These are phyloP conservation scores for Fissipunctia ypsillon DNA, from an alignment of 2,888 invertebrate species.

Conservation along the genomic window DNA sequence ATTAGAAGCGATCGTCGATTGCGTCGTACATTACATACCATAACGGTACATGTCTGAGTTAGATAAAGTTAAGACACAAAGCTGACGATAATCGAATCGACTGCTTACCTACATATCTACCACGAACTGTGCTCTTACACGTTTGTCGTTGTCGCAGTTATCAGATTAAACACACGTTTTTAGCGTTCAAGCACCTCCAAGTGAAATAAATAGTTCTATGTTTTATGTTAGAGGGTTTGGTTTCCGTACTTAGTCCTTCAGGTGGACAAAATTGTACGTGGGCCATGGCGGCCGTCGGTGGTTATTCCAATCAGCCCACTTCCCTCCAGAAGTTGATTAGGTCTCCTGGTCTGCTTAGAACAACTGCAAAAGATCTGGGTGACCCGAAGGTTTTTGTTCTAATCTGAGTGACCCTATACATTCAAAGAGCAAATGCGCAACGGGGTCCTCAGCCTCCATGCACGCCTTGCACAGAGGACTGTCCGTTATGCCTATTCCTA, in stretches of 20 bases:
- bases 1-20: conserved; percentile 47
- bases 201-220: not conserved
- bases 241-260: too few species aligned
- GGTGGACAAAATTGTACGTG: too few species aligned
- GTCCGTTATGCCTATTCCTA: too few species aligned
- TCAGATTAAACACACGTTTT: conserved; percentile 9
- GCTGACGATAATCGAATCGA: conserved; percentile 20
- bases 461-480: too few species aligned
- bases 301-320: too few species aligned
- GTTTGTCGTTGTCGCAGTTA: not conserved
- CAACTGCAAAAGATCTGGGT: too few species aligned
- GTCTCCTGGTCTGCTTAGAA: too few species aligned
- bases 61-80: conserved; percentile 41
- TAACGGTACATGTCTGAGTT: conserved; percentile 37
- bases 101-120: conserved; percentile 1
- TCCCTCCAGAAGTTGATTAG: too few species aligned
- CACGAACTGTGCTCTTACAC: not conserved
- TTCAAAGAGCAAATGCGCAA: not conserved
- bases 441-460: too few species aligned
- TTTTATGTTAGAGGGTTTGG: too few species aligned
- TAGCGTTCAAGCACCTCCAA: not conserved
- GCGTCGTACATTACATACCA: conserved; percentile 21
- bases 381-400: too few species aligned
- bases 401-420: not conserved
- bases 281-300: too few species aligned